Base-by-base conservation (phyloP, 2,888 invertebrate genomes). In the Leptinotarsa peninsularis region DNA sequence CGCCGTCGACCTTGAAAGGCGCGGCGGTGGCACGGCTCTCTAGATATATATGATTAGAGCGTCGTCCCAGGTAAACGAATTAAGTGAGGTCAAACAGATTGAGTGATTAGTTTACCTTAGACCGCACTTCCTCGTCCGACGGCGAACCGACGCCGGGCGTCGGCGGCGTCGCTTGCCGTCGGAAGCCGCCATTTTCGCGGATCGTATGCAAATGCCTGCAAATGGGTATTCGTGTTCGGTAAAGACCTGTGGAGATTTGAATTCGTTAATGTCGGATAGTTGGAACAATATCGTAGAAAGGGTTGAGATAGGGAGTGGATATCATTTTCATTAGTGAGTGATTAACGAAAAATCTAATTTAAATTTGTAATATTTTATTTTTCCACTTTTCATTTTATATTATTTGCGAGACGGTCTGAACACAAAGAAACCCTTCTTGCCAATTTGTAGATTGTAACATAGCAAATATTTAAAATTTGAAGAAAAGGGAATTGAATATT, bases 51-150 rank as follows among this genome's bases (percentile, higher is more conserved):
- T 81, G 70, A 70, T 82, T 83, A 80, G 76, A 83, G 81, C 82
- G 82, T 81, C 82, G 84, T 76, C 54, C 71, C 86, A 87, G 86
- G 86, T 87, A 87, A 87, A 84, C 82, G 84, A 86, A 88, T 88
- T 88, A 87, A 83, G 81, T 85, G 87, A 87, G 88, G 88, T 88
- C 87, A 87, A 88, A 87, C 86, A 88, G 87, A 87, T 87, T 85
- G 84, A 84, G 83, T 86, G 87, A 87, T 88, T 88, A 87, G 87
- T 87, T 87, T 88, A 87, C 83, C 83, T 85, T 83, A 85, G 85
- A 86, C 87, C 87, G 86, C 87, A 86, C 79, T 79, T 77, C 75
- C 79, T 78, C 75, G 77, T 75, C 75, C 75, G 78, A 71, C 74
- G 77, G 73, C 70, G 69, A 72, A 69, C 60, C 60, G 60, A 60